phyloP scores from a whole-genome alignment of 64 coral and sea anemone species.

The Montipora capricornis region DNA sequence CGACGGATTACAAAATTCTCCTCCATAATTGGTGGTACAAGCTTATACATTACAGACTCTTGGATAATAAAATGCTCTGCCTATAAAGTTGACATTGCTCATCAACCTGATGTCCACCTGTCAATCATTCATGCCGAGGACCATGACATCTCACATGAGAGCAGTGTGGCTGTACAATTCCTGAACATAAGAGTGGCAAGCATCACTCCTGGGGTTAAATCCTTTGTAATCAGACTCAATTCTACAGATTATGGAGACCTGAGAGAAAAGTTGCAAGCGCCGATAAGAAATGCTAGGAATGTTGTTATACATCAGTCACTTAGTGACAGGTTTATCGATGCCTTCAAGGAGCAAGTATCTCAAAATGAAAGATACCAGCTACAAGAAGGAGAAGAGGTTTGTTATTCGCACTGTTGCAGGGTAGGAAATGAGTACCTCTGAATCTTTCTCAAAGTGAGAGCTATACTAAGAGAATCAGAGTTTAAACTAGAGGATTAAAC shows the following conservation, averaged over 20 bases:
- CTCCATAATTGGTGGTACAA: constrained; percentile 97
- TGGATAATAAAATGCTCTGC: constrained; percentile 97
- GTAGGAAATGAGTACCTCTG: too few relatives aligned
- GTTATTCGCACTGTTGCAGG: too few relatives aligned
- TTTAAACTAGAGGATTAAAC: too few relatives aligned
- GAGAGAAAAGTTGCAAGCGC: constrained; percentile 92
- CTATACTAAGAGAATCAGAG: too few relatives aligned
- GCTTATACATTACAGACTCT: constrained; percentile 96
- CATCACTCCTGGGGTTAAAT: constrained; percentile 83
- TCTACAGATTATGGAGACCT: constrained; percentile 96
- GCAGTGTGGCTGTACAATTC: constrained; percentile 86
- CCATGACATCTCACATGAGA: constrained; percentile 96
- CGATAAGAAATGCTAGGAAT: constrained; percentile 98
- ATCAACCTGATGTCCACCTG: constrained; percentile 93
- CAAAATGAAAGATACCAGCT: constrained; percentile 89
- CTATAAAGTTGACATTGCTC: constrained; percentile 92
- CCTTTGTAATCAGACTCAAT: constrained; percentile 92
- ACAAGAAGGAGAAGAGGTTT: constrained; percentile 68
- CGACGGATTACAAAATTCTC: constrained; percentile 94
- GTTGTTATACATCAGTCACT: constrained; percentile 97
- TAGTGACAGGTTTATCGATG: constrained; percentile 95
- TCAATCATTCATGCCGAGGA: constrained; percentile 94
- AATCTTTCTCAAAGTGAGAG: too few relatives aligned
- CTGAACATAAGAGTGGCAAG: constrained; percentile 90
- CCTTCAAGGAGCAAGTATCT: constrained; percentile 92